Evolutionary conservation across 2,113 vertebrate species (phyloP).

Genomic region (Eonycteris spelaea): DNA sequence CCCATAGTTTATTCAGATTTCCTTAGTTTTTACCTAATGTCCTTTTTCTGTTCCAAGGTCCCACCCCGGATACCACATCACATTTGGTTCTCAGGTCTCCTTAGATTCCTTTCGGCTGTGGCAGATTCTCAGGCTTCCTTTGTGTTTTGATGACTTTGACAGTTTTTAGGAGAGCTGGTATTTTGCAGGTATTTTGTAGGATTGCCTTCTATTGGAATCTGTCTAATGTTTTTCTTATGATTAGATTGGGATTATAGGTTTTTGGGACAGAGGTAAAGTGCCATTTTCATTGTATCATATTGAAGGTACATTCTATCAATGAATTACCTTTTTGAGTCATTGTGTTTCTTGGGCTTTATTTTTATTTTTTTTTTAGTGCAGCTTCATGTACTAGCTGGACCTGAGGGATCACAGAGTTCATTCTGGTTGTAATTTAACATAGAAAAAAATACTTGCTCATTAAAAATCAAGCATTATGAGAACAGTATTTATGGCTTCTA

Average conservation of each 20-base stretch:
- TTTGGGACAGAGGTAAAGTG: neutral
- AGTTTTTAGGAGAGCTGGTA: neutral
- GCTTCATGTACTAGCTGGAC: neutral
- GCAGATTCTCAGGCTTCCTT: neutral
- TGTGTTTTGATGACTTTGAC: neutral
- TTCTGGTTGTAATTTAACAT: neutral
- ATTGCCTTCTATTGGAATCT: neutral
- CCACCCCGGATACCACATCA: neutral
- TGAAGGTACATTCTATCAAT: neutral
- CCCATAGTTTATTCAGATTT: neutral
- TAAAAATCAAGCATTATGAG: neutral
- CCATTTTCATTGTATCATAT: neutral
- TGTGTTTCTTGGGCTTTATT: neutral
- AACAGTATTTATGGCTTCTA: neutral
- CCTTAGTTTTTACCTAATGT: neutral
- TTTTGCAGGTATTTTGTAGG: neutral
- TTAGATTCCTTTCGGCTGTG: neutral
- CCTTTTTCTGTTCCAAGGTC: neutral
- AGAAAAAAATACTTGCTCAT: neutral
- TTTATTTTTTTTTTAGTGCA: neutral
- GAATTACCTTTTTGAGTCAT: neutral
- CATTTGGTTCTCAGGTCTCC: neutral
- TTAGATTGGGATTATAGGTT: neutral
- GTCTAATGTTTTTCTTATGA: neutral
- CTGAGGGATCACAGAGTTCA: neutral